Conservation (phyloP, 1,140 invertebrate species). For the Medauroidea extradentata region DNA sequence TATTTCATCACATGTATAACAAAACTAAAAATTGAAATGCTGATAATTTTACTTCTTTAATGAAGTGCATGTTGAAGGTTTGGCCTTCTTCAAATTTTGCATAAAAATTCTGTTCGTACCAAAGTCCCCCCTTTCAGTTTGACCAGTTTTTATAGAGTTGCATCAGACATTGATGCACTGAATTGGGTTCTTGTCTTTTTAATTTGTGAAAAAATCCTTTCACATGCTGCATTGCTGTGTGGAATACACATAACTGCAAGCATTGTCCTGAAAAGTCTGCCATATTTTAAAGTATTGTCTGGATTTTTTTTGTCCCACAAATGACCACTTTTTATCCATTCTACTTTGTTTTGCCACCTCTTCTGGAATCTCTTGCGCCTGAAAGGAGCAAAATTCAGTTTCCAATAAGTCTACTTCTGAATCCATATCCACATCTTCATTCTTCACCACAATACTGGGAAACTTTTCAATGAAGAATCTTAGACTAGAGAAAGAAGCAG, state of each 20-base stretch:
- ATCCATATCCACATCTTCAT: background rate
- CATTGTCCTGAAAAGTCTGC: background rate
- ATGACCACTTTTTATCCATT: background rate
- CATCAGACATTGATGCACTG: background rate
- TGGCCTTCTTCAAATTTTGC: too few species aligned
- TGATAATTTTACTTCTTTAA: too few species aligned
- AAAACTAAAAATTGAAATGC: too few species aligned
- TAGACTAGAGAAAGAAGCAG: background rate
- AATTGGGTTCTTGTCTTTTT: constrained; percentile 1
- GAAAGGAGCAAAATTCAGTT: background rate
- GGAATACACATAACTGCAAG: background rate
- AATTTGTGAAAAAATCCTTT: background rate
- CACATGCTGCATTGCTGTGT: background rate
- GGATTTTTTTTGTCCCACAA: background rate
- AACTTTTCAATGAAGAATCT: background rate
- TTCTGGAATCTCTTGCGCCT: background rate
- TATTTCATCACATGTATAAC: too few species aligned
- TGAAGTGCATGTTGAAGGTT: too few species aligned
- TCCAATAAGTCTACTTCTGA: background rate
- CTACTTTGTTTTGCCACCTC: background rate
- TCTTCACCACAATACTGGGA: background rate
- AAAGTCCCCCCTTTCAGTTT: too few species aligned
- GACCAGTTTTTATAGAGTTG: background rate
- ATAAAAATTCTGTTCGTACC: too few species aligned
- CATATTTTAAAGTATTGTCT: background rate